Conservation (phyloP, 1,140 invertebrate species). For the Ericerus pela region DNA sequence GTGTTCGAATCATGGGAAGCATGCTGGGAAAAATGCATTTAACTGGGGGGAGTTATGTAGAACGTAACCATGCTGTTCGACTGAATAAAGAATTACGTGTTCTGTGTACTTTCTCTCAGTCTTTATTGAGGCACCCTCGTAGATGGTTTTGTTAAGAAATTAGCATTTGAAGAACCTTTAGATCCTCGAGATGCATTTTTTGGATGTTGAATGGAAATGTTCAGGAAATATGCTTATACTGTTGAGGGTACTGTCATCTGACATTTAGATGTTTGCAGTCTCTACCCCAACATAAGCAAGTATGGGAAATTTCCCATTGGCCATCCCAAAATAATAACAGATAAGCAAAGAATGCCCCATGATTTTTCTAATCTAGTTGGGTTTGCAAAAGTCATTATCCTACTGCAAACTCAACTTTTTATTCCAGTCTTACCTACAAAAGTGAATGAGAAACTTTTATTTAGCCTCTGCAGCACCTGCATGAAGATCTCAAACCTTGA, state of each 20-base stretch:
- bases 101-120: too few relatives aligned
- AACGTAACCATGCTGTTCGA: too few relatives aligned
- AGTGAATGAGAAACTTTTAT: constrained; percentile 26
- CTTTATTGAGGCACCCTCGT: too few relatives aligned
- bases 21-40: too few relatives aligned
- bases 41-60: too few relatives aligned
- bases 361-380: constrained; percentile 18
- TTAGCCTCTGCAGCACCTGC: constrained; percentile 26
- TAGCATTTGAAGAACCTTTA: neutral
- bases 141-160: neutral
- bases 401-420: constrained; percentile 26
- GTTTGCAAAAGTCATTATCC: constrained; percentile 24
- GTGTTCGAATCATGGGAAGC: too few relatives aligned
- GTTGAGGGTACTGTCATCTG: too few relatives aligned
- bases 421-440: constrained; percentile 26
- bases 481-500: constrained; percentile 14
- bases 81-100: too few relatives aligned
- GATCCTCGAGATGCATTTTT: constrained; percentile 10
- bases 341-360: constrained; percentile 18
- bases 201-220: neutral
- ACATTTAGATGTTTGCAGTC: constrained; percentile 26
- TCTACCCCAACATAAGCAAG: constrained; percentile 29
- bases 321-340: constrained; percentile 27
- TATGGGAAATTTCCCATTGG: constrained; percentile 26
- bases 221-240: constrained; percentile 21